Conservation (phyloP, 2,888 invertebrate genomes). For the Hedychridium roseum region DNA sequence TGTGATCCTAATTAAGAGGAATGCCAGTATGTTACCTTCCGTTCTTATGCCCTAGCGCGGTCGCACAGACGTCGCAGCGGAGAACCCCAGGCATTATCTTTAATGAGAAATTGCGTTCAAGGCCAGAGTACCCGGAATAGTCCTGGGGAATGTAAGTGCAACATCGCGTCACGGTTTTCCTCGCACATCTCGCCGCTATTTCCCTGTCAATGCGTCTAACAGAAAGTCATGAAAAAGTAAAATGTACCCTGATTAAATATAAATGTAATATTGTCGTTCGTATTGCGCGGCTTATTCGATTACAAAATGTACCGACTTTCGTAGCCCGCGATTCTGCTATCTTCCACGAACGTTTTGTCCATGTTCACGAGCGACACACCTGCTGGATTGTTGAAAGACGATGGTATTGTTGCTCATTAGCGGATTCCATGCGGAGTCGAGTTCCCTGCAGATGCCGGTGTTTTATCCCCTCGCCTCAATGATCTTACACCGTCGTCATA, state of each 20-base stretch:
- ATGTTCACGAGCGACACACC: slow-evolving; percentile 24
- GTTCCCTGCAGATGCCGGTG: slow-evolving; percentile 3
- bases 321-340: no score
- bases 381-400: slow-evolving; percentile 25
- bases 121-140: slow-evolving; percentile 11
- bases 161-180: no score
- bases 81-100: slow-evolving; percentile 33
- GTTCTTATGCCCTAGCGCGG: slow-evolving; percentile 25
- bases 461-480: slow-evolving; percentile 11
- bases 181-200: no score
- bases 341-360: slow-evolving; percentile 26
- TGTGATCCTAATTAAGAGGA: slow-evolving; percentile 43
- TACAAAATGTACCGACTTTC: no score
- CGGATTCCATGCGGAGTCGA: slow-evolving; percentile 21
- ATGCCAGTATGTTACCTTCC: slow-evolving; percentile 32
- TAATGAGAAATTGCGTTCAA: slow-evolving; percentile 37
- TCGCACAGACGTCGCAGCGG: slow-evolving; percentile 19
- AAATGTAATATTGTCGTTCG: no score
- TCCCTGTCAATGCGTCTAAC: no score
- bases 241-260: no score
- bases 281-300: no score
- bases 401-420: slow-evolving; percentile 33
- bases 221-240: no score
- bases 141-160: slow-evolving; percentile 9
- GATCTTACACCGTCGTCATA: no score